phyloP scores from a whole-genome alignment of 2,888 invertebrate species.

The Sabatieria punctata region DNA sequence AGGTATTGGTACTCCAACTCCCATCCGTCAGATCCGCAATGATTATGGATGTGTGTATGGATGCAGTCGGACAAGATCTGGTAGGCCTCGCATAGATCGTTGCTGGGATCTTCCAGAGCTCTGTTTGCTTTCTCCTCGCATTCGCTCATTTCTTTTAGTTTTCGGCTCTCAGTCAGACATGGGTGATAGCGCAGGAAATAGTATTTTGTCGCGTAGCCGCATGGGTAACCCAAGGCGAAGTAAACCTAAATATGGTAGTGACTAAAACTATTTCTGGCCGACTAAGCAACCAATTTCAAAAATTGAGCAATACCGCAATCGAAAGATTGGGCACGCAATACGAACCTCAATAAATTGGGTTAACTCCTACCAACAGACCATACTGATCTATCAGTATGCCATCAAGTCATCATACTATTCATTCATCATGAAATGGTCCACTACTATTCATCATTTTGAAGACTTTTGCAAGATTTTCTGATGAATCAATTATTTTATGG shows the following conservation, averaged over 20 bases:
- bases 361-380: too few species aligned
- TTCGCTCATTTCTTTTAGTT: not conserved
- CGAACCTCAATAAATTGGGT: too few species aligned
- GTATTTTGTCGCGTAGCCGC: constrained; percentile 2
- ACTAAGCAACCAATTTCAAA: too few species aligned
- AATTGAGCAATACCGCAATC: too few species aligned
- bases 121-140: constrained; percentile 1
- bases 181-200: not conserved
- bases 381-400: too few species aligned
- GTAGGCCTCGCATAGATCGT: constrained; percentile 7
- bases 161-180: not conserved
- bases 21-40: constrained; percentile 32
- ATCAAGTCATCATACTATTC: too few species aligned
- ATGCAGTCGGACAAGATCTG: constrained; percentile 12
- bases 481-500: too few species aligned
- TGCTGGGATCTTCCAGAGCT: not conserved
- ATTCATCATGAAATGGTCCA: too few species aligned
- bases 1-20: constrained; percentile 32
- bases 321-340: too few species aligned
- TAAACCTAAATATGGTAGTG: constrained; percentile 1
- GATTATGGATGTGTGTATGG: constrained; percentile 28
- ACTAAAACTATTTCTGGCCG: too few species aligned
- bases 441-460: too few species aligned
- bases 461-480: too few species aligned
- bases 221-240: constrained; percentile 6